phyloP scores from a whole-genome alignment of 1,140 invertebrate genomes.

The Sitobion miscanthi region DNA sequence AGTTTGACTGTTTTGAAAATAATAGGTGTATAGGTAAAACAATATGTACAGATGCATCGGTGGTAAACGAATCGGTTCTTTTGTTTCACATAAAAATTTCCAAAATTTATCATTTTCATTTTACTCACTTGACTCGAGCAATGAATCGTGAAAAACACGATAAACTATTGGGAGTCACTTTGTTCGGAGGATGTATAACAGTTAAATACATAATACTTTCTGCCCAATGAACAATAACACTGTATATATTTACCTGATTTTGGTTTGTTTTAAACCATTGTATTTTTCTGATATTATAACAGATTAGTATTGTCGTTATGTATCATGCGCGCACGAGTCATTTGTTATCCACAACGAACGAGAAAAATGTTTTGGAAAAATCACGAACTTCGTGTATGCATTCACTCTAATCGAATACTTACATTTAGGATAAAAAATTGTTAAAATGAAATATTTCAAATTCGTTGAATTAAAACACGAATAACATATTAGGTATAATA shows the following conservation, averaged over 20 bases:
- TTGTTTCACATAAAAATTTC: background rate
- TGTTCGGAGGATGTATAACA: background rate
- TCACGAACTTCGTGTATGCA: background rate
- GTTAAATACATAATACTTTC: slow-evolving; percentile 33
- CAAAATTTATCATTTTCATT: background rate
- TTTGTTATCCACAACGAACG: background rate
- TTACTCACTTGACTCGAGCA: background rate
- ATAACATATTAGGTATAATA: background rate
- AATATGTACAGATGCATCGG: background rate
- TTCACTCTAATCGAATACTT: background rate
- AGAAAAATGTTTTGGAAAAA: background rate
- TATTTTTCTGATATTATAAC: background rate
- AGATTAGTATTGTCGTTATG: background rate
- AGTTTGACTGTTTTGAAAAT: background rate
- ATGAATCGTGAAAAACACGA: slow-evolving; percentile 3
- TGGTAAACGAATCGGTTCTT: background rate
- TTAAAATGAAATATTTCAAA: too few species aligned
- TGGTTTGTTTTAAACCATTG: slow-evolving; percentile 20
- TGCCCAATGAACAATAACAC: background rate
- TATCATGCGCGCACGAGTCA: background rate
- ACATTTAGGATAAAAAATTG: background rate
- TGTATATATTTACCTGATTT: slow-evolving; percentile 19
- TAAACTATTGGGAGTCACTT: slow-evolving; percentile 3
- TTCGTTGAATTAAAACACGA: background rate
- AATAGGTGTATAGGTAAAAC: background rate